These are phyloP conservation scores for Anarhynchus alexandrinus DNA, from an alignment of 2,113 vertebrate genomes.

Conservation along the genomic window DNA sequence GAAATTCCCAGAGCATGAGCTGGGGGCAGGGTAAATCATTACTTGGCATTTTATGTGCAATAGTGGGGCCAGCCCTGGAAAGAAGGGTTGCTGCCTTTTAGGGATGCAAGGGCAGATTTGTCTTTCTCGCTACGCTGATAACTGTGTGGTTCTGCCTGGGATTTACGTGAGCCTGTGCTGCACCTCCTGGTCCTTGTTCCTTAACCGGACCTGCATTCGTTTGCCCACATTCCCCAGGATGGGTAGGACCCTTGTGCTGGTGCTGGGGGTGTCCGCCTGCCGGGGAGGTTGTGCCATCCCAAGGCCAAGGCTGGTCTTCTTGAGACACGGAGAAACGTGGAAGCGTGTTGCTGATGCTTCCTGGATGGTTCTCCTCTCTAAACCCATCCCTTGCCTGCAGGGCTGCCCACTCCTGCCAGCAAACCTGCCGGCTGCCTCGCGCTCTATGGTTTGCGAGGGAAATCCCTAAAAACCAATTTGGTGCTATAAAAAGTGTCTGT, in stretches of 20 bases:
- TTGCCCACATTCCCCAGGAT: not conserved
- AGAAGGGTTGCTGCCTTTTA: not conserved
- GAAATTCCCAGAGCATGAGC: slow-evolving; percentile 54
- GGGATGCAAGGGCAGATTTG: not conserved
- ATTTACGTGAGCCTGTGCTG: not conserved
- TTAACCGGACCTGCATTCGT: not conserved
- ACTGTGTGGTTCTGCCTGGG: not conserved
- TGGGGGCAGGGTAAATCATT: not conserved
- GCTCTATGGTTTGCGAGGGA: not conserved
- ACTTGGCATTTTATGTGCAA: not conserved
- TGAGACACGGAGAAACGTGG: not conserved
- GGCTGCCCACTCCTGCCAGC: not conserved
- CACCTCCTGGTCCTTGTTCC: not conserved
- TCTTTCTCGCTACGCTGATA: not conserved
- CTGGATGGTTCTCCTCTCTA: not conserved
- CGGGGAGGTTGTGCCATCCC: not conserved
- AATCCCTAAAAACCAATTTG: not conserved
- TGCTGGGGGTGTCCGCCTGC: not conserved
- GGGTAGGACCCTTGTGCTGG: not conserved
- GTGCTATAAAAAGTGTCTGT: not conserved
- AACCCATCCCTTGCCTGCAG: not conserved
- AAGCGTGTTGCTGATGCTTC: not conserved
- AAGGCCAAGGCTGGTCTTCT: not conserved
- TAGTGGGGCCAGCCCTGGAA: not conserved
- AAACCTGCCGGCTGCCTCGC: not conserved